Evolutionary conservation across 2,113 vertebrate genomes (phyloP).

Genomic region (Lepidothrix coronata): DNA sequence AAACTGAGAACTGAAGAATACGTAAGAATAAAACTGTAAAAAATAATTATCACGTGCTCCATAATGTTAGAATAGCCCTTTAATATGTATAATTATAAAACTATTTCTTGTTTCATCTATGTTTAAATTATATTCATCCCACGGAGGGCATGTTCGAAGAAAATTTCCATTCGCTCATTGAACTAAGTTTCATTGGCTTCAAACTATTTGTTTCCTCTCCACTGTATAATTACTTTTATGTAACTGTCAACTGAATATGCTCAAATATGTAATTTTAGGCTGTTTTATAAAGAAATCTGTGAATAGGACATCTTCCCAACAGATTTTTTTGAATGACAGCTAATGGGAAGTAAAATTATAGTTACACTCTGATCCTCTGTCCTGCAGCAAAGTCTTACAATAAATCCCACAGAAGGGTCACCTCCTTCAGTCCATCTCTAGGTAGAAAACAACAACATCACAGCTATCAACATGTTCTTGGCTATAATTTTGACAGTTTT

Average conservation of each 20-base stretch:
- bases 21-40: not conserved
- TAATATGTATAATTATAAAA: conserved; percentile 23
- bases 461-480: conserved; percentile 5
- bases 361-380: conserved; percentile 14
- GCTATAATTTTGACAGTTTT: conserved; percentile 8
- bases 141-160: not conserved
- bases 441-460: not conserved
- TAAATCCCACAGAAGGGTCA: not conserved
- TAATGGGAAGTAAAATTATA: conserved; percentile 72
- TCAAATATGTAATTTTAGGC: conserved; percentile 69
- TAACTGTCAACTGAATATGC: conserved; percentile 66
- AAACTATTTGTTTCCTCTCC: conserved; percentile 65
- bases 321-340: conserved; percentile 59
- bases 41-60: not conserved
- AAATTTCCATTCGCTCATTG: conserved; percentile 31
- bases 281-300: conserved; percentile 57
- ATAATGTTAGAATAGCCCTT: not conserved
- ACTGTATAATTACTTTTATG: conserved; percentile 63
- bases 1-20: not conserved
- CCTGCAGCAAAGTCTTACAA: conserved; percentile 31
- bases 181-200: conserved; percentile 30
- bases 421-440: not conserved
- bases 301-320: conserved; percentile 52
- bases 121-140: conserved; percentile 44
- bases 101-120: conserved; percentile 18